Conservation (phyloP, 2,888 invertebrate genomes). For the Amphipyra berbera region DNA sequence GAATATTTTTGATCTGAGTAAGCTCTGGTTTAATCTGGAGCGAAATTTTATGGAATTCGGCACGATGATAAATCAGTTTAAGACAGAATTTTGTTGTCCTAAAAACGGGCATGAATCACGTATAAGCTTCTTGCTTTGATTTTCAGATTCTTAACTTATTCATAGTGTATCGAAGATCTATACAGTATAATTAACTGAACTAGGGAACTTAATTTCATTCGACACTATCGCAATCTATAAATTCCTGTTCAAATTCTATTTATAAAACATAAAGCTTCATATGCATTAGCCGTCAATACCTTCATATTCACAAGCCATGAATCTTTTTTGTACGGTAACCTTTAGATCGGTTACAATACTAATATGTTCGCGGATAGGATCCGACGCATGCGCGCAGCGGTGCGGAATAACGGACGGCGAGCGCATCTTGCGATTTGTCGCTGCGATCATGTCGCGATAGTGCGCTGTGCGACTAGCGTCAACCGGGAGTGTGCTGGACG, state of each 20-base stretch:
- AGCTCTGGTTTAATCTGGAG: slow-evolving; percentile 29
- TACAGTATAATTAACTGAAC: too few relatives aligned
- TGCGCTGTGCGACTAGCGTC: slow-evolving; percentile 67
- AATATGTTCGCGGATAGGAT: slow-evolving; percentile 64
- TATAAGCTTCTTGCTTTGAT: too few relatives aligned
- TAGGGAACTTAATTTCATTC: too few relatives aligned
- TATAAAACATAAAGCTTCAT: slow-evolving; percentile 34
- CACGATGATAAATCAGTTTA: too few relatives aligned
- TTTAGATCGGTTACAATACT: slow-evolving; percentile 67
- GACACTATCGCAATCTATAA: slow-evolving; percentile 9
- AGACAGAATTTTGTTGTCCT: slow-evolving; percentile 6
- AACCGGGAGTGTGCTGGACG: slow-evolving; percentile 60
- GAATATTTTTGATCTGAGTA: slow-evolving; percentile 26
- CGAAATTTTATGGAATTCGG: slow-evolving; percentile 10
- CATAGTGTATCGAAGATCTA: too few relatives aligned
- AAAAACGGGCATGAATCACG: neutral
- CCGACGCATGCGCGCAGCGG: slow-evolving; percentile 66
- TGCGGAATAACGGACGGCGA: slow-evolving; percentile 67
- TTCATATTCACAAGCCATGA: slow-evolving; percentile 28
- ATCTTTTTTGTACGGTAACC: slow-evolving; percentile 58
- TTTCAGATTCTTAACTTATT: too few relatives aligned
- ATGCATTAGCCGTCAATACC: slow-evolving; percentile 53
- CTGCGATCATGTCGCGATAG: slow-evolving; percentile 75
- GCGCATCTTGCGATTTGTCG: slow-evolving; percentile 78
- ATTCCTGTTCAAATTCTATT: slow-evolving; percentile 26